Conservation (phyloP, 2,797 vertebrate species). For the Tangara arthus region DNA sequence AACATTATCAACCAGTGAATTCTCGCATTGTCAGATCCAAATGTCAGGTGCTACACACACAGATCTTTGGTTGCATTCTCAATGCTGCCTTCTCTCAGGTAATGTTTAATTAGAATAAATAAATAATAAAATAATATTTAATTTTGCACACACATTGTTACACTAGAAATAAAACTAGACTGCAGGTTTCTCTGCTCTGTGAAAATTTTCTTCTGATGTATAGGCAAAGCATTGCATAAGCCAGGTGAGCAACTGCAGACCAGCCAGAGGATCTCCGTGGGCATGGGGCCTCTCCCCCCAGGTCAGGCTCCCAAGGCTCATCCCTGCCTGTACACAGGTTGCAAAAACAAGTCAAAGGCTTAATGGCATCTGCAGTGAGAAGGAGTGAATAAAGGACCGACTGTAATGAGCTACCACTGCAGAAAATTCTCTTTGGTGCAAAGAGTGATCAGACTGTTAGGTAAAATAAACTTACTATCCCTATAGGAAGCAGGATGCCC, state of each 20-base stretch:
- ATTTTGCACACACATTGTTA: too few species aligned
- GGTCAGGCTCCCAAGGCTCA: not conserved
- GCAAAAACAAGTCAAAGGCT: not conserved
- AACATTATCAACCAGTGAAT: too few species aligned
- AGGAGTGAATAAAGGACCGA: not conserved
- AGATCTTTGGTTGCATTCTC: too few species aligned
- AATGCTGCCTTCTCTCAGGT: too few species aligned
- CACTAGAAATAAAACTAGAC: too few species aligned
- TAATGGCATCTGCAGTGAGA: not conserved
- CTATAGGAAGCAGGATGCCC: not conserved
- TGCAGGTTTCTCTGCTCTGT: not conserved
- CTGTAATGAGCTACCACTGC: not conserved
- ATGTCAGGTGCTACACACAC: too few species aligned
- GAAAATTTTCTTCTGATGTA: not conserved
- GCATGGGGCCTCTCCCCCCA: not conserved
- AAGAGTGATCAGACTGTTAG: not conserved
- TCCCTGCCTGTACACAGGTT: not conserved
- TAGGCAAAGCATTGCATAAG: not conserved
- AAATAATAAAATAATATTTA: too few species aligned
- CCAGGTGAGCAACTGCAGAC: accelerated
- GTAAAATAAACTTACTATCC: not conserved
- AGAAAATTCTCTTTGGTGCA: not conserved
- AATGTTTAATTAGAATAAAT: too few species aligned
- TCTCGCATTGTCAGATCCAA: too few species aligned
- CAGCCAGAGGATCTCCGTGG: not conserved